These are phyloP conservation scores for Idaea biselata DNA, from an alignment of 2,888 invertebrate species.

Conservation along the genomic window DNA sequence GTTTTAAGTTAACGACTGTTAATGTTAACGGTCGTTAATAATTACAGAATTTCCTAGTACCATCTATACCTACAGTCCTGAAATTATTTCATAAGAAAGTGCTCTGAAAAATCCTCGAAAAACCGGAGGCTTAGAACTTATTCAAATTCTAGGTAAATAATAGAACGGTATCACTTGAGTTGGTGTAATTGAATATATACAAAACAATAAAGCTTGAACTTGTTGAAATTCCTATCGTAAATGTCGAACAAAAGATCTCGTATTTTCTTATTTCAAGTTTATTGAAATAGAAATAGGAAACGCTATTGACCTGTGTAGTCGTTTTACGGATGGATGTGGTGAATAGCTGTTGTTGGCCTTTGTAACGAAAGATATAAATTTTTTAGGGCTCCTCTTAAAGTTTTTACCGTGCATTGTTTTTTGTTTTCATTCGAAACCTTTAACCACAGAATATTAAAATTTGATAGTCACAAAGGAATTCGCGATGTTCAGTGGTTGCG, in stretches of 20 bases:
- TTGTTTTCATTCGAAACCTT: not conserved
- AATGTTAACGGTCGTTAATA: too few species aligned
- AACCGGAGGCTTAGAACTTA: too few species aligned
- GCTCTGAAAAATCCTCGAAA: too few species aligned
- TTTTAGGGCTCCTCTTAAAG: not conserved
- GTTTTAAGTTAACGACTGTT: too few species aligned
- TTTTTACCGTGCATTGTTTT: not conserved
- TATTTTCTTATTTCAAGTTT: constrained; percentile 11
- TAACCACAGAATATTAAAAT: too few species aligned
- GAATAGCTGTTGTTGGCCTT: not conserved
- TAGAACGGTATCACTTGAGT: not conserved
- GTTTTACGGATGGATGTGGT: constrained; percentile 1
- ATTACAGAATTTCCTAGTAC: too few species aligned
- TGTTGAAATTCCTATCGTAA: constrained; percentile 12
- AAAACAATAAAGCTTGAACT: constrained; percentile 4
- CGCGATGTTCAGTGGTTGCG: too few species aligned
- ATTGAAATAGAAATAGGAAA: constrained; percentile 6
- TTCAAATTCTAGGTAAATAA: not conserved
- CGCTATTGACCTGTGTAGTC: constrained; percentile 2
- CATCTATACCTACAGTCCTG: too few species aligned
- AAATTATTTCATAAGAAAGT: too few species aligned
- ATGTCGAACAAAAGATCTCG: constrained; percentile 11
- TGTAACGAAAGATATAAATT: not conserved
- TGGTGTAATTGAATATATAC: not conserved
- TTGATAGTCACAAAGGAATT: too few species aligned